Conservation (phyloP, 2,797 vertebrate species). For the Siniperca undulata region DNA sequence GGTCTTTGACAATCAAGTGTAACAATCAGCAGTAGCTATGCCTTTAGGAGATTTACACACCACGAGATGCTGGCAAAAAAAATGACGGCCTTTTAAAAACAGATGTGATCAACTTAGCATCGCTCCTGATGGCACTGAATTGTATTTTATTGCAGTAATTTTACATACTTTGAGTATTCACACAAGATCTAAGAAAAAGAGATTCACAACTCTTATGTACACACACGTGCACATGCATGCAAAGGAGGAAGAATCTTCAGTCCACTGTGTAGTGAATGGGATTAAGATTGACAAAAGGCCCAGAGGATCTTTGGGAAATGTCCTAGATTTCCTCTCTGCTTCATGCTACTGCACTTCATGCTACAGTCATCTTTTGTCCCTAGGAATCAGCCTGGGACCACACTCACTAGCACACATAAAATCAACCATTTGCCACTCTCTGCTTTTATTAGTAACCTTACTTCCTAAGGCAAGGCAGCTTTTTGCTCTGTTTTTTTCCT, state of each 20-base stretch:
- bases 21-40: neutral
- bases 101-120: neutral
- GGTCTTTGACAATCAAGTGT: neutral
- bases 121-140: neutral
- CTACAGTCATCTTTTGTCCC: slow-evolving; percentile 66
- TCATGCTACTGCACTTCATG: slow-evolving; percentile 44
- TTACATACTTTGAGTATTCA: neutral
- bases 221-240: slow-evolving; percentile 15
- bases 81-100: neutral
- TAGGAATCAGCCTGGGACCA: slow-evolving; percentile 47
- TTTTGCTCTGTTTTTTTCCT: slow-evolving; percentile 27
- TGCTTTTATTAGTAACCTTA: slow-evolving; percentile 42
- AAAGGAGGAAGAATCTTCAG: slow-evolving; percentile 9
- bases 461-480: slow-evolving; percentile 31
- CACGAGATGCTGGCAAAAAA: neutral
- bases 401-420: slow-evolving; percentile 30
- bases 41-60: neutral
- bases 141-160: neutral
- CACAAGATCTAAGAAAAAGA: neutral
- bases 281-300: slow-evolving; percentile 79
- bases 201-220: neutral
- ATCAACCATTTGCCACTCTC: slow-evolving; percentile 26
- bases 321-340: slow-evolving; percentile 77
- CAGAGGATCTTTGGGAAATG: slow-evolving; percentile 71
- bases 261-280: slow-evolving; percentile 58